Base-by-base conservation (phyloP, 2,113 vertebrate species). In the Rhegmatorhina hoffmannsi region DNA sequence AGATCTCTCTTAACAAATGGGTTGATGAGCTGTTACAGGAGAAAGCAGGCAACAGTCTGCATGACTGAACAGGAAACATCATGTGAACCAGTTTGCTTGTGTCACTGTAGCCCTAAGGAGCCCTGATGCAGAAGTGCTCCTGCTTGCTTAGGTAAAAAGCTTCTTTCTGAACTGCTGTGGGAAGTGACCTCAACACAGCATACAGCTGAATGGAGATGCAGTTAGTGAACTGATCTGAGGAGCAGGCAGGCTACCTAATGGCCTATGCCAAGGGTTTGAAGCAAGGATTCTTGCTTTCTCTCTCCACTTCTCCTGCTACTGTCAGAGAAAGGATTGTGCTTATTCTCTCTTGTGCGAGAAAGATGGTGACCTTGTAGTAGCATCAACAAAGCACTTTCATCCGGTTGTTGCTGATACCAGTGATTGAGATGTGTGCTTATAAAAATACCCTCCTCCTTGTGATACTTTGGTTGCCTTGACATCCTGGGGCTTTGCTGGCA, bases 181-280 rank as follows among this genome's bases (percentile, higher is more conserved):
- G 26, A 52, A 67, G 55, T 0, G 3, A 38, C 26, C 23, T 33
- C 26, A 52, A 70, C 44, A 44, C 33, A 86, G n/a, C 0, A 0
- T 53, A 43, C 31, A 77, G 6, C 18, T 74, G 63, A 31, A 25
- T 40, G 36, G 40, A 58, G 34, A 52, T 59, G 17, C 29, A 66
- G 58, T 21, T 55, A 49, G 38, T 29, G 63, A 90, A 49, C 55
- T 66, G 18, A 40, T 62, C 53, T 73, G 67, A 83, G 50, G 21
- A 44, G 13, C 49, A 64, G 78, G 23, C n/a, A 63, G 60, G 40
- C 25, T 91, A 15, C 33, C 36, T 90, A 52, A 26, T 60, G 20
- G 10, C 29, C 70, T 78, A 11, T 81, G 29, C 33, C 7, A 49
- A 25, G 17, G 4, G 5, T 67, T 60, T 92, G 36, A 72, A 85